Base-by-base conservation (phyloP, 30 jellyfish, hydroid and myxozoan species). In the Aurelia coerulea region DNA sequence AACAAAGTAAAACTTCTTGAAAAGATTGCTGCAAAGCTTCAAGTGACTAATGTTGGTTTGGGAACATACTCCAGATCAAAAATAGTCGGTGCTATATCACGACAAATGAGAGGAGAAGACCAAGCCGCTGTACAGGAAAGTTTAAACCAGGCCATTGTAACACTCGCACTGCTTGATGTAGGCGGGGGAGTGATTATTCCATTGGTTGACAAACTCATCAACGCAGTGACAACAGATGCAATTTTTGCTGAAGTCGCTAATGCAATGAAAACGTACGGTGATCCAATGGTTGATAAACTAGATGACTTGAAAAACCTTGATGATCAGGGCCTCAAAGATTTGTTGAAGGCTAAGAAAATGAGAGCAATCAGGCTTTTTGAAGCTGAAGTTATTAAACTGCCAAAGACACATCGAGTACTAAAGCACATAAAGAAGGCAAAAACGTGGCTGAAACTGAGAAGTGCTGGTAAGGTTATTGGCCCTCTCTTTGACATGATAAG, bases 401-500 rank as follows among this genome's bases (percentile, higher is more conserved):
- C 9, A 68, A 39, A 12, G 0, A 15, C 33, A 37, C 52, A 29
- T 0, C 60, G 49, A 8, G 46, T 4, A 37, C 84, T 73, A 13
- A 73, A 73, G 69, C 53, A 73, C 35, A 16, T 73, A 17, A 73
- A 73, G 16, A 73, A 73, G 35, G 84, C 84, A 16, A 23, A 73
- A 17, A 32, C 14, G n/a, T 73, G 66, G 70, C 69, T 73, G 73
- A 32, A 32, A 51, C 10, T 73, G 35, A 73, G 23, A 73, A 13
- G 35, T 19, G 70, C 35, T 32, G 84, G 70, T 3, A 50, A 73
- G 53, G 84, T 17, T 17, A 9, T 73, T 16, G 84, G 84, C 37
- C 84, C 84, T 32, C 39, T 73, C 19, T 73, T 73, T 73, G 84
- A 73, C 41, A 70, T 37, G 19, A 19, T 73, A 19, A 32, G 84